Evolutionary conservation across 2,888 invertebrate genomes (phyloP).

Genomic region (Nymphalis polychloros): DNA sequence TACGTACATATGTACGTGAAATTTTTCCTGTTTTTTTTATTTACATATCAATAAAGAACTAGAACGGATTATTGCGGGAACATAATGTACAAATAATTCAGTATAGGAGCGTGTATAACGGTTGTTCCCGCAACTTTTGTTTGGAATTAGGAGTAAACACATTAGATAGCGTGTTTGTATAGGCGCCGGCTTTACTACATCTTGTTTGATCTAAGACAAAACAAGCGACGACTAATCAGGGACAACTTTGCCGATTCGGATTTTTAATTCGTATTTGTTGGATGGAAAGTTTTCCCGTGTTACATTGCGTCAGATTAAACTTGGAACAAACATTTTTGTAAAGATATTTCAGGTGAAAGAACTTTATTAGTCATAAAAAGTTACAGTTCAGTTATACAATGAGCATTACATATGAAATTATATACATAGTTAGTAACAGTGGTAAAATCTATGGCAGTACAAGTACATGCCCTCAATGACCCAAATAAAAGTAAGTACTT

Average conservation of each 20-base stretch:
- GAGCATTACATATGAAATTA: too few relatives aligned
- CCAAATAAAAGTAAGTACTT: too few relatives aligned
- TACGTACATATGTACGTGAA: not conserved
- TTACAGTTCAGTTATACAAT: too few relatives aligned
- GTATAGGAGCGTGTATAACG: conserved; percentile 36
- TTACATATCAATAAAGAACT: conserved; percentile 2
- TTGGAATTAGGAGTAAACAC: conserved; percentile 76
- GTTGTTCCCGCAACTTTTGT: conserved; percentile 68
- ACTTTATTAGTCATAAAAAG: too few relatives aligned
- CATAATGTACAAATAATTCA: conserved; percentile 27
- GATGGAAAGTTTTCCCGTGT: conserved; percentile 38
- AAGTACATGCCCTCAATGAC: too few relatives aligned
- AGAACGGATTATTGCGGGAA: conserved; percentile 9
- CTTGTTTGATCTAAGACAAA: conserved; percentile 72
- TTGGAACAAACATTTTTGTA: conserved; percentile 4
- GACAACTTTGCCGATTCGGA: conserved; percentile 60
- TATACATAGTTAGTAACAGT: too few relatives aligned
- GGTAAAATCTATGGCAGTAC: too few relatives aligned
- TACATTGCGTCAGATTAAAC: conserved; percentile 28
- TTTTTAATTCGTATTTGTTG: conserved; percentile 54
- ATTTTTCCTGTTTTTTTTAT: conserved; percentile 3
- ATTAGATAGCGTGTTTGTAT: conserved; percentile 76
- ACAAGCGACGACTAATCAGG: conserved; percentile 61
- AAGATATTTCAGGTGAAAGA: conserved; percentile 9
- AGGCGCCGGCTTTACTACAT: conserved; percentile 65